A percentile compares a stretch with the other conserved stretches of the same genome.
Evolutionary conservation across 2,797 vertebrate genomes (phyloP).

Genomic region (Nannoperca obscura): DNA sequence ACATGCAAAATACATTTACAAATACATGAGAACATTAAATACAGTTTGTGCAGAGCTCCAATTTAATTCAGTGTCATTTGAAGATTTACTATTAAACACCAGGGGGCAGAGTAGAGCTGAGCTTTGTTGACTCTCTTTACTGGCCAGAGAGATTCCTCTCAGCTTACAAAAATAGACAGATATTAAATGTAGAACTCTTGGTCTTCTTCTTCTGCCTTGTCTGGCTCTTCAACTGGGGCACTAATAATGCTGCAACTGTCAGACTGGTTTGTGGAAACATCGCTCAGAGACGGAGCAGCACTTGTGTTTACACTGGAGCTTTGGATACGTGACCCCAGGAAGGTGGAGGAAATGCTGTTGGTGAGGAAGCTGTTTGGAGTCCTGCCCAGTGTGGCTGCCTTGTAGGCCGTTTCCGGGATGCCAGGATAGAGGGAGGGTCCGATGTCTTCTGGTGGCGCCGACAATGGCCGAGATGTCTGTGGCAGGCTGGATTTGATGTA

Average conservation of each 20-base stretch:
- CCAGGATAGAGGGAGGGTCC: constrained; percentile 66
- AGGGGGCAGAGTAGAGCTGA: constrained; percentile 57
- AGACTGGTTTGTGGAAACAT: constrained; percentile 65
- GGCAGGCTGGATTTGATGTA: constrained; percentile 78
- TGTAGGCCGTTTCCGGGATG: constrained; percentile 49
- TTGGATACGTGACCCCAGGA: constrained; percentile 22
- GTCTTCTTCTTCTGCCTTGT: constrained; percentile 57
- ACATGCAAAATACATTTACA: constrained; percentile 42
- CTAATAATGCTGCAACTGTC: constrained; percentile 65
- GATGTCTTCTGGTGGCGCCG: constrained; percentile 70
- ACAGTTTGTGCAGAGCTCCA: constrained; percentile 19
- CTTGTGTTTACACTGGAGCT: constrained; percentile 39
- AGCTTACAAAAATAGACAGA: not conserved
- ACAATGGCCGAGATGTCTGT: constrained; percentile 70
- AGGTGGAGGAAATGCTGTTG: constrained; percentile 42
- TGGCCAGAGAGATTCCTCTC: not conserved
- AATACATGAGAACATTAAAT: constrained; percentile 33
- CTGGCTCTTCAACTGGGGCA: constrained; percentile 30
- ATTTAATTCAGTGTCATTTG: constrained; percentile 19
- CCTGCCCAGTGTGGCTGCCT: constrained; percentile 49
- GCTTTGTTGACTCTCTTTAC: not conserved
- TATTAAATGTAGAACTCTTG: constrained; percentile 94
- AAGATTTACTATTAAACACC: constrained; percentile 42
- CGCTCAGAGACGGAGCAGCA: constrained; percentile 60
- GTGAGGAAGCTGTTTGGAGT: constrained; percentile 53